phyloP scores from a whole-genome alignment of 2,888 invertebrate species.

The Tillus elongatus region DNA sequence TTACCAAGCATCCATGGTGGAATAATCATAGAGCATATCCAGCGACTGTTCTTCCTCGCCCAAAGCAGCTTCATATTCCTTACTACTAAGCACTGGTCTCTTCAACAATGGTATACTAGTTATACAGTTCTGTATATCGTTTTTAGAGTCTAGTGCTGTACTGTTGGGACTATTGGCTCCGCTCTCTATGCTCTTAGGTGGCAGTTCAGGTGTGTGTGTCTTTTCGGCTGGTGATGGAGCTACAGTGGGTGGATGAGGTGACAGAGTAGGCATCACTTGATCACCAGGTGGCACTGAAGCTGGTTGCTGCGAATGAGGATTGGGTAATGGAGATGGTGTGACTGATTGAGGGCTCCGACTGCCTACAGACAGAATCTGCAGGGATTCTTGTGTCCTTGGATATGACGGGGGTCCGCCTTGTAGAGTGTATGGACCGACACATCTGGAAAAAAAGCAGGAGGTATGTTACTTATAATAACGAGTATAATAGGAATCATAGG shows the following conservation, averaged over 20 bases:
- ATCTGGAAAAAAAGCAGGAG: conserved; percentile 33
- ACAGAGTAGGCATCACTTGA: conserved; percentile 57
- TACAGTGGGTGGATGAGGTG: conserved; percentile 55
- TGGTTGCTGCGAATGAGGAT: conserved; percentile 58
- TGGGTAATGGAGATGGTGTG: conserved; percentile 60
- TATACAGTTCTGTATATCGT: conserved; percentile 18
- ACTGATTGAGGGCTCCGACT: conserved; percentile 46
- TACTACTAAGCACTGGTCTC: conserved; percentile 68
- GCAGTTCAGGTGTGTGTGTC: conserved; percentile 20
- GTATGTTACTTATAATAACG: too few relatives aligned
- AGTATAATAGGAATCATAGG: too few relatives aligned
- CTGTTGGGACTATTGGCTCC: conserved; percentile 27
- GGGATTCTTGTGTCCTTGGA: conserved; percentile 50
- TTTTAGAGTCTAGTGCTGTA: conserved; percentile 19
- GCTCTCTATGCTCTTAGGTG: conserved; percentile 29
- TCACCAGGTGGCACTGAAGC: conserved; percentile 61
- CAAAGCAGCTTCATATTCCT: conserved; percentile 69
- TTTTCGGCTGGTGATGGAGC: conserved; percentile 39
- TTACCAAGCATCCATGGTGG: conserved; percentile 75
- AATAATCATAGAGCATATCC: conserved; percentile 82
- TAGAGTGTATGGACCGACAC: conserved; percentile 45
- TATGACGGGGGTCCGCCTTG: conserved; percentile 60
- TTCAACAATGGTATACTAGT: conserved; percentile 43
- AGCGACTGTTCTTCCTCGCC: conserved; percentile 73
- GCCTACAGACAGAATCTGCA: conserved; percentile 51